phyloP scores from a whole-genome alignment of 2,888 invertebrate genomes.

The Lucinisca nassula region DNA sequence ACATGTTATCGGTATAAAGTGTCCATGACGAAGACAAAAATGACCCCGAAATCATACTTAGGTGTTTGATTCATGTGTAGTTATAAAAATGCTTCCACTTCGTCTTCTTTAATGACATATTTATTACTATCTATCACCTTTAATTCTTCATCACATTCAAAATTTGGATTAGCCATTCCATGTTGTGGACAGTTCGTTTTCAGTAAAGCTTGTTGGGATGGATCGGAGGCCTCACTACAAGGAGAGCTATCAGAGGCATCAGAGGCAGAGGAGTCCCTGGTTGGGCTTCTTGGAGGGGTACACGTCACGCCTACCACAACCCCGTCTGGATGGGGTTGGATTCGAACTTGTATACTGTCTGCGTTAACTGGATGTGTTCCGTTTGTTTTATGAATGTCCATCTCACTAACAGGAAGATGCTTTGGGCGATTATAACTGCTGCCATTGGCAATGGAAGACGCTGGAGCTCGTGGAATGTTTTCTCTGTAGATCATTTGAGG shows the following conservation, averaged over 20 bases:
- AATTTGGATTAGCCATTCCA: slow-evolving; percentile 56
- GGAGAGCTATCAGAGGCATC: slow-evolving; percentile 27
- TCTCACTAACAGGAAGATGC: not conserved
- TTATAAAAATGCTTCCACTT: slow-evolving; percentile 52
- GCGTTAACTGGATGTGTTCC: slow-evolving; percentile 11
- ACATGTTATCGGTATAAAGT: too few relatives aligned
- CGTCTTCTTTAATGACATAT: slow-evolving; percentile 45
- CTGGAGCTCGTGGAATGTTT: slow-evolving; percentile 40
- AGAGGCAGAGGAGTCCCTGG: slow-evolving; percentile 7
- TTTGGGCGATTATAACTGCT: not conserved
- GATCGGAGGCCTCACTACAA: slow-evolving; percentile 24
- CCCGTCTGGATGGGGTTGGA: slow-evolving; percentile 73
- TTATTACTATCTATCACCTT: not conserved
- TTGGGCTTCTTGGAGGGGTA: slow-evolving; percentile 33
- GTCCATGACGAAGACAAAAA: too few relatives aligned
- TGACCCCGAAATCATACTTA: too few relatives aligned
- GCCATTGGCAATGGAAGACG: not conserved
- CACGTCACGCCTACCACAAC: slow-evolving; percentile 76
- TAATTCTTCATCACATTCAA: slow-evolving; percentile 30
- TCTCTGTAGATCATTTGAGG: slow-evolving; percentile 74
- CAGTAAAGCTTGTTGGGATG: slow-evolving; percentile 31
- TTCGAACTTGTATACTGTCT: slow-evolving; percentile 71
- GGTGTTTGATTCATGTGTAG: too few relatives aligned
- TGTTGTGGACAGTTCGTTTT: not conserved
- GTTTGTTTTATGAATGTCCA: not conserved